Conservation (phyloP, 2,113 vertebrate species). For the Vulpes vulpes region DNA sequence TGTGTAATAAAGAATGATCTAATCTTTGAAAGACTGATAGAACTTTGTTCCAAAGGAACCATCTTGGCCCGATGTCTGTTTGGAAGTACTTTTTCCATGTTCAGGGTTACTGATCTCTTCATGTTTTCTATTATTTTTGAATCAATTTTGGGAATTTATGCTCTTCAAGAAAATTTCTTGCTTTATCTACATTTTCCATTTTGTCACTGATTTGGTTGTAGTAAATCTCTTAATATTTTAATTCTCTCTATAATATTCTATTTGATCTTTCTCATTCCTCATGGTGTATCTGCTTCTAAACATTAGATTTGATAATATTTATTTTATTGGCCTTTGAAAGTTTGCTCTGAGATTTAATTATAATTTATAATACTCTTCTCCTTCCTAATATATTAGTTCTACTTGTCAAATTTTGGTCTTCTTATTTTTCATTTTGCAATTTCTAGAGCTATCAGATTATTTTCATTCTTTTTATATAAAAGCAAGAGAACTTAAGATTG, state of each 20-base stretch:
- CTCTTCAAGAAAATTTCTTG: slow-evolving; percentile 41
- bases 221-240: slow-evolving; percentile 24
- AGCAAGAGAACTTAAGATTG: neutral
- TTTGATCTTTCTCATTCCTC: slow-evolving; percentile 31
- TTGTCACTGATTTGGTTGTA: neutral
- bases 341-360: slow-evolving; percentile 19
- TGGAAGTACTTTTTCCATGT: slow-evolving; percentile 28
- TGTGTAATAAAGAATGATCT: slow-evolving; percentile 56
- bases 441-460: slow-evolving; percentile 20
- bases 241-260: neutral
- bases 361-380: neutral
- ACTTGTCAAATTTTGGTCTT: slow-evolving; percentile 26
- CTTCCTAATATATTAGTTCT: neutral
- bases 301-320: slow-evolving; percentile 22
- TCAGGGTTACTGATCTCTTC: neutral
- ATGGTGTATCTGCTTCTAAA: neutral
- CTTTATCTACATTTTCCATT: slow-evolving; percentile 27
- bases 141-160: slow-evolving; percentile 4
- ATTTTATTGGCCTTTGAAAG: slow-evolving; percentile 12
- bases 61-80: neutral
- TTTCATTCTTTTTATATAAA: slow-evolving; percentile 52
- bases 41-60: slow-evolving; percentile 12
- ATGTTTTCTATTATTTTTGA: slow-evolving; percentile 35
- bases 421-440: neutral
- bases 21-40: slow-evolving; percentile 51